Conservation (phyloP, 2,113 vertebrate species). For the Oncorhynchus mykiss region DNA sequence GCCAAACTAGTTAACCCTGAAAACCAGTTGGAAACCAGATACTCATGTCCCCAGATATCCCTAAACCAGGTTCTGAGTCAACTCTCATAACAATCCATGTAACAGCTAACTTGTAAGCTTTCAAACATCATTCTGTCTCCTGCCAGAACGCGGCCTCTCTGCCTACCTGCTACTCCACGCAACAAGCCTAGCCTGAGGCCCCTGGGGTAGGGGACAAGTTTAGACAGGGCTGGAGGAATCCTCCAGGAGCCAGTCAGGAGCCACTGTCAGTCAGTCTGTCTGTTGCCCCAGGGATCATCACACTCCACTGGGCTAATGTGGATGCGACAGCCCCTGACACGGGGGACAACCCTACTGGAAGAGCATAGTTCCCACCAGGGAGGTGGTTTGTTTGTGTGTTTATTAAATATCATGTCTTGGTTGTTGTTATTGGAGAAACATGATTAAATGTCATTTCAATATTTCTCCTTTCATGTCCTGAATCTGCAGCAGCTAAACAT, state of each 20-base stretch:
- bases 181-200: neutral
- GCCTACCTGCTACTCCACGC: neutral
- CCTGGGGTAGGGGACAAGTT: neutral
- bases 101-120: neutral
- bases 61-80: no score
- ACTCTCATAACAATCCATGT: neutral
- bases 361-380: neutral
- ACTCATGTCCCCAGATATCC: no score
- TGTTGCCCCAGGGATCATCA: neutral
- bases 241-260: neutral
- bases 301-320: neutral
- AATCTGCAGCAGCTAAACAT: neutral
- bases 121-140: neutral
- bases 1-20: no score
- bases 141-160: neutral
- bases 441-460: neutral
- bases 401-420: neutral
- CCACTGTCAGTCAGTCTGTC: neutral
- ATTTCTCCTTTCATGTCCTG: neutral
- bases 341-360: neutral
- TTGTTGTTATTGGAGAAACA: neutral
- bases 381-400: neutral
- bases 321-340: neutral
- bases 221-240: conserved; percentile 7
- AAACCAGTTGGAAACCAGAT: no score